Evolutionary conservation across 2,797 vertebrate species (phyloP).

Genomic region (Cephalopachus bancanus): DNA sequence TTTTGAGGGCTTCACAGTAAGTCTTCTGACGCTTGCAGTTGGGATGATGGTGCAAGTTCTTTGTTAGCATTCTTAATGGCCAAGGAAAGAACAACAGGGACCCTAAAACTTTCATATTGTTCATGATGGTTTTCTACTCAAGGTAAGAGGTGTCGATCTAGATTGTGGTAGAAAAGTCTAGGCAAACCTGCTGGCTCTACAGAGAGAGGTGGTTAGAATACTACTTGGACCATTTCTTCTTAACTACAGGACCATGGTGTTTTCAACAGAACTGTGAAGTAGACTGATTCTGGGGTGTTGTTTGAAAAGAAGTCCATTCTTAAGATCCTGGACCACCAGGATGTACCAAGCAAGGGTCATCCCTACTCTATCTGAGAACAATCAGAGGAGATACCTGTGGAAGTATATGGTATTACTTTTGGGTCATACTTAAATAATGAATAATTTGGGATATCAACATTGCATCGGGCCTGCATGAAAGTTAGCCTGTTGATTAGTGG

Average conservation of each 20-base stretch:
- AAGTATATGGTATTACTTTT: not conserved
- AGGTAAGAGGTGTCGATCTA: not conserved
- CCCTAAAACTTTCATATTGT: not conserved
- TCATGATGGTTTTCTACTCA: slow-evolving; percentile 4
- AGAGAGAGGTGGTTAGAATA: not conserved
- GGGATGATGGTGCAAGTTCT: not conserved
- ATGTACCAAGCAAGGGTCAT: not conserved
- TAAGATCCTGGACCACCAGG: not conserved
- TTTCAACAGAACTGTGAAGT: not conserved
- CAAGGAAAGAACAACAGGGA: not conserved
- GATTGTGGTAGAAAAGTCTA: not conserved
- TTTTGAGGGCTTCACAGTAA: not conserved
- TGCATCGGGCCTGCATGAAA: not conserved
- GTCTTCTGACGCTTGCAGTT: not conserved
- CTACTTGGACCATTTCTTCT: not conserved
- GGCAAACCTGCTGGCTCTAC: not conserved
- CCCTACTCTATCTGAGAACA: not conserved
- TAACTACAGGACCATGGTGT: not conserved
- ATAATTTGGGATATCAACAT: not conserved
- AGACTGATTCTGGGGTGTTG: not conserved
- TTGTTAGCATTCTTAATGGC: not conserved
- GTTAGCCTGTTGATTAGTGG: not conserved
- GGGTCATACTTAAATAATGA: not conserved
- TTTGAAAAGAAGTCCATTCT: not conserved
- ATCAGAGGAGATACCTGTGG: not conserved